Evolutionary conservation across 2,888 invertebrate species (phyloP).

Genomic region (Mythimna albipuncta): DNA sequence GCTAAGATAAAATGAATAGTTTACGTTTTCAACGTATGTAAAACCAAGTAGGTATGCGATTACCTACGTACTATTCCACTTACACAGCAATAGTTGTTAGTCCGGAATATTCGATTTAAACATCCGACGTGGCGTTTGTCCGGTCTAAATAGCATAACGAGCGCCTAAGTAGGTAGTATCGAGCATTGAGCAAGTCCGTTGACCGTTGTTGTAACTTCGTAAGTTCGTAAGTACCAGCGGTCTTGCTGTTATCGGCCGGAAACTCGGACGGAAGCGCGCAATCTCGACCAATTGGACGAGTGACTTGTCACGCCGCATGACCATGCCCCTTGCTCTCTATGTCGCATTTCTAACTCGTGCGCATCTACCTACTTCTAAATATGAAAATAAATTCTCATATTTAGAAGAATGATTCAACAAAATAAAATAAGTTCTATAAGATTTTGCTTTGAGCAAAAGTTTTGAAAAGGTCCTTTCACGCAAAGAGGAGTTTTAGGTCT

Average conservation of each 20-base stretch:
- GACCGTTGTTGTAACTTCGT: slow-evolving; percentile 82
- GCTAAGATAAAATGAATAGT: not conserved
- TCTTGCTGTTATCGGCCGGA: slow-evolving; percentile 89
- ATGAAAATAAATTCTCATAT: too few species aligned
- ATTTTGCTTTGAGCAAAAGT: too few species aligned
- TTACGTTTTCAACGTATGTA: not conserved
- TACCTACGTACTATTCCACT: slow-evolving; percentile 11
- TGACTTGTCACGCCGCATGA: slow-evolving; percentile 84
- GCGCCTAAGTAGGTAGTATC: slow-evolving; percentile 63
- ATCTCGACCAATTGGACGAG: slow-evolving; percentile 90
- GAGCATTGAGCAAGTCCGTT: slow-evolving; percentile 79
- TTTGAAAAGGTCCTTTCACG: not conserved
- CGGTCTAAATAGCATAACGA: slow-evolving; percentile 62
- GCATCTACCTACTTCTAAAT: slow-evolving; percentile 44
- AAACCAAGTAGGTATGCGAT: slow-evolving; percentile 1
- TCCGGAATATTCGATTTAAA: slow-evolving; percentile 60
- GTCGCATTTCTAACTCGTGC: slow-evolving; percentile 68
- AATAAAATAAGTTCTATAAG: slow-evolving; percentile 25
- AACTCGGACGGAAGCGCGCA: slow-evolving; percentile 88
- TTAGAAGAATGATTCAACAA: not conserved
- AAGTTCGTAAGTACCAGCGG: slow-evolving; percentile 68
- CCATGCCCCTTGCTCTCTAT: slow-evolving; percentile 81
- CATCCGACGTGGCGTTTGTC: slow-evolving; percentile 61
- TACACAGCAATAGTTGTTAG: slow-evolving; percentile 33
- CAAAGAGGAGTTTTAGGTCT: not conserved